Evolutionary conservation across 2,888 invertebrate species (phyloP), one percentile per base, ranked within the genome.

Genomic region (Drosophila lutescens): DNA sequence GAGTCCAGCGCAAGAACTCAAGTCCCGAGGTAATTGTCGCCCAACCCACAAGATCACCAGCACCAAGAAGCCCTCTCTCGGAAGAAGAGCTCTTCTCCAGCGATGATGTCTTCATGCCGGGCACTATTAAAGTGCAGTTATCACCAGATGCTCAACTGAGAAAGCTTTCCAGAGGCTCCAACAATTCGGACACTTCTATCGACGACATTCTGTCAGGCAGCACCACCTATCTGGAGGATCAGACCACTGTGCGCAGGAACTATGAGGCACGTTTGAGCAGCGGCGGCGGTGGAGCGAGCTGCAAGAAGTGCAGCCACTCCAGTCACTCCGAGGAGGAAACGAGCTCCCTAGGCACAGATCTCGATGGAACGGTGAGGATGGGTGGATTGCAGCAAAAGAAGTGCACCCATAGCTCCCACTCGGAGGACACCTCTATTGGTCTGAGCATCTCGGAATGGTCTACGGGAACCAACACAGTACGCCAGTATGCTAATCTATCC

Each of bases 371-470:
- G 0, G 96, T 97, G 0, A 95, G 96, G 90, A 95, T 96, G 87
- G 96, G 62, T 9, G 62, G 95, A 2, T 90, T 96, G 20, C 96
- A 96, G 80, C 96, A 95, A 70, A 96, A 96, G 86, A 96, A 96
- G 90, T 96, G 96, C 87, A 96, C 96, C 0, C 96, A 96, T 78
- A 95, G 96, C 82, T 95, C 96, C 0, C 96, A 96, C 91, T 96
- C 97, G 7, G 97, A 97, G 91, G 97, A 97, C 85, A 97, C 97
- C 0, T 97, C 97, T 0, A 95, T 97, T 90, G 97, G 97, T 17
- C 92, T 97, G 34, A 97, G 97, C 86, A 95, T 96, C 86, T 97
- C 97, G 3, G 97, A 97, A 88, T 97, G 97, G 96, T 97, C 97
- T 0, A 97, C 96, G 40, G 97, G 96, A 56, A 97, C 96, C 0